Conservation (phyloP, 1,140 invertebrate species). For the Augochlora pura region DNA sequence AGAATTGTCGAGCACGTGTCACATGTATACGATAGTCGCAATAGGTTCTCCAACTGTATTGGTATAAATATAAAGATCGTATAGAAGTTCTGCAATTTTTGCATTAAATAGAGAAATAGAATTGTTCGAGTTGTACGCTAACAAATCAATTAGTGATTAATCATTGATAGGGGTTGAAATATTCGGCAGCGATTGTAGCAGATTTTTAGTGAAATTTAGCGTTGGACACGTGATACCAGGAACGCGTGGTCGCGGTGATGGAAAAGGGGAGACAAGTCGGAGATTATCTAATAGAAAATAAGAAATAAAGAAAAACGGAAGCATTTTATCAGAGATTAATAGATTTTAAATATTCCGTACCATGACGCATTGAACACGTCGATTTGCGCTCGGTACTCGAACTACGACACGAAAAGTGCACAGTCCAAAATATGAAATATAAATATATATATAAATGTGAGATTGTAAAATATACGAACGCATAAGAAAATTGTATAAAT, state of each 20-base stretch:
- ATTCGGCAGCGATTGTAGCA: neutral
- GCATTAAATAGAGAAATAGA: no score
- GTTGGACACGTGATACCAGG: no score
- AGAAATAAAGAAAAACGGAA: slow-evolving; percentile 22
- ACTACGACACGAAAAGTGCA: slow-evolving; percentile 9
- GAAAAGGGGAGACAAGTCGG: neutral
- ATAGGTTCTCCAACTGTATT: no score
- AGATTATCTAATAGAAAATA: slow-evolving; percentile 9
- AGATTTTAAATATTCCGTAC: slow-evolving; percentile 51
- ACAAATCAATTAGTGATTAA: no score
- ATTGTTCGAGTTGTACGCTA: no score
- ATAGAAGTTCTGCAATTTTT: no score
- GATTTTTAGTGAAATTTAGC: neutral
- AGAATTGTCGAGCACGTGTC: no score
- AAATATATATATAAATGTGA: slow-evolving; percentile 40
- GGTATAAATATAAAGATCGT: no score
- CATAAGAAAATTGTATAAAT: slow-evolving; percentile 57
- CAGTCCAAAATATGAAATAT: slow-evolving; percentile 40
- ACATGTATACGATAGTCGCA: no score
- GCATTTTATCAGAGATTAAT: slow-evolving; percentile 44
- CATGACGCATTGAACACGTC: slow-evolving; percentile 34
- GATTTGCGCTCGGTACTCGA: slow-evolving; percentile 9
- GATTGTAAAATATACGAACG: slow-evolving; percentile 54
- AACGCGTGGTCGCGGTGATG: no score
- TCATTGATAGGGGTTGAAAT: no score